Percentiles rank a stretch among this genome's conserved stretches.
Conservation (phyloP, 2,797 vertebrate genomes). For the Poecilia gillii region DNA sequence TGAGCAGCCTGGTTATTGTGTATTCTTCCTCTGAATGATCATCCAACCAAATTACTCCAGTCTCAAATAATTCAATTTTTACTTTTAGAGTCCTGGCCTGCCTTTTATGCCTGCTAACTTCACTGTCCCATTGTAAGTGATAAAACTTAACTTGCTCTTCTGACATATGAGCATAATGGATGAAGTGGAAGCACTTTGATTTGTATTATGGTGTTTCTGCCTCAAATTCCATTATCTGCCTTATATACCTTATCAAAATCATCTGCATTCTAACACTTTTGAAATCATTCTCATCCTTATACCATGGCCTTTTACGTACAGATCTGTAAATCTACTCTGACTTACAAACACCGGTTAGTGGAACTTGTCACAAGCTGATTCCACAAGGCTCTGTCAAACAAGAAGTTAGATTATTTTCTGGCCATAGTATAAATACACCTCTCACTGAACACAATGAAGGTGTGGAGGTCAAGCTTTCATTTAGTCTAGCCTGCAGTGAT, state of each 20-base stretch:
- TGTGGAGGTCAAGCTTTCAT: neutral
- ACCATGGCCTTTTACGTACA: constrained; percentile 28
- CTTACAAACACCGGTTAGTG: neutral
- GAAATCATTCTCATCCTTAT: constrained; percentile 39
- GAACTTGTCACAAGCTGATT: neutral
- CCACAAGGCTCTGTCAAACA: constrained; percentile 3
- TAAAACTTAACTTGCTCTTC: constrained; percentile 19
- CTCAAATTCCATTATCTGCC: constrained; percentile 18
- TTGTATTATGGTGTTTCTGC: constrained; percentile 17
- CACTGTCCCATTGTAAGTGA: constrained; percentile 25
- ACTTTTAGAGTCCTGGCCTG: constrained; percentile 23
- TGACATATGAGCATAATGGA: constrained; percentile 29
- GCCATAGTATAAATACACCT: constrained; percentile 23
- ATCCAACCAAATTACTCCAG: neutral
- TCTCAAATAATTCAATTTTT: constrained; percentile 16
- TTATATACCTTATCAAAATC: constrained; percentile 3
- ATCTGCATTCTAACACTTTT: constrained; percentile 18
- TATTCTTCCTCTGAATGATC: neutral
- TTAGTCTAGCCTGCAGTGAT: constrained; percentile 1
- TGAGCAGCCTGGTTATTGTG: neutral
- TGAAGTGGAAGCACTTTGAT: constrained; percentile 18
- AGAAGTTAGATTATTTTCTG: neutral
- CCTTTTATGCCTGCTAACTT: constrained; percentile 14
- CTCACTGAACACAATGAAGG: constrained; percentile 9
- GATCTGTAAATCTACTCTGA: constrained; percentile 8